Evolutionary conservation across 2,113 vertebrate species (phyloP).

Genomic region (Propithecus coquereli): DNA sequence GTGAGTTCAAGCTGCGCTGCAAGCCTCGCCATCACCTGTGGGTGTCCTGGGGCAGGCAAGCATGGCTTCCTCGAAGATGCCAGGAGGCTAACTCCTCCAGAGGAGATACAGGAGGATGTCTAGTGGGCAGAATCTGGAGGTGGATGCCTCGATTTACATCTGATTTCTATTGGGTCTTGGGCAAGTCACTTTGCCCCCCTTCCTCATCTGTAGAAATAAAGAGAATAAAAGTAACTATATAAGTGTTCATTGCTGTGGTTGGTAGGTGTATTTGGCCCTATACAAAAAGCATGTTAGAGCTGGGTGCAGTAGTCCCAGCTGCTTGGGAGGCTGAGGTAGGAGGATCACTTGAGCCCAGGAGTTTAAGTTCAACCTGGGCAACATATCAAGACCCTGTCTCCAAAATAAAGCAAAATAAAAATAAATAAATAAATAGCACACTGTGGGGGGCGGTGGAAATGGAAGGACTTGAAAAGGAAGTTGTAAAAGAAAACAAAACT

Average conservation of each 20-base stretch:
- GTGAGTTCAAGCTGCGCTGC: background rate
- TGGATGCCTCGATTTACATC: background rate
- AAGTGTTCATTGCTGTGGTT: background rate
- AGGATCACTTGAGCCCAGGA: background rate
- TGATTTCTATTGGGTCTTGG: background rate
- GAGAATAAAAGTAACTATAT: background rate
- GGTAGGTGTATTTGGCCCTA: background rate
- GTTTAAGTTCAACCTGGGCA: background rate
- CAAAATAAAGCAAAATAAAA: too few species aligned
- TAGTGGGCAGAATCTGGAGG: background rate
- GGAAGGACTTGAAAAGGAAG: background rate
- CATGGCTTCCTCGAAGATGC: background rate
- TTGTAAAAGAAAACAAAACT: background rate
- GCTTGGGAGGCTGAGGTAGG: too few species aligned
- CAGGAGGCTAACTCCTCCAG: background rate
- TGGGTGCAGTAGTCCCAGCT: too few species aligned
- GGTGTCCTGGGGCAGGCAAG: background rate
- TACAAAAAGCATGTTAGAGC: background rate
- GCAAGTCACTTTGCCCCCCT: background rate
- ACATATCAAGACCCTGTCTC: too few species aligned
- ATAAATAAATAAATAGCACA: background rate
- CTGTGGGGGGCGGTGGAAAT: background rate
- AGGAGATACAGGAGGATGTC: background rate
- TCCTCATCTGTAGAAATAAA: background rate
- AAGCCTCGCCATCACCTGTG: too few species aligned